Evolutionary conservation across 2,113 vertebrate species (phyloP).

Genomic region (Ceyx margarethae): DNA sequence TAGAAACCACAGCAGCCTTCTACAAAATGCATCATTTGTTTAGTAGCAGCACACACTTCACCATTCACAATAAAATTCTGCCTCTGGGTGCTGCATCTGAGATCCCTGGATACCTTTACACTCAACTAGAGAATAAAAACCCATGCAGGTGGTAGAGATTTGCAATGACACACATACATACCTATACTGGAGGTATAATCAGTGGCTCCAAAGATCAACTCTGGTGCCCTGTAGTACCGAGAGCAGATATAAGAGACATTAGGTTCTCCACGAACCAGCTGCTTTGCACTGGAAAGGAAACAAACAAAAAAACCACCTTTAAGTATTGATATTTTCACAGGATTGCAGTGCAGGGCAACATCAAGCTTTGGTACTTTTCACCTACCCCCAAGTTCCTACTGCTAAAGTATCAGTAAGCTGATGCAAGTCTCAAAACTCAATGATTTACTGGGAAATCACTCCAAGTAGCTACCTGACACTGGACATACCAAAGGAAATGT

Average conservation of each 20-base stretch:
- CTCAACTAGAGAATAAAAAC: neutral
- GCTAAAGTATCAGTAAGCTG: neutral
- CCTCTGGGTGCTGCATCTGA: neutral
- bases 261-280: conserved; percentile 97
- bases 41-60: neutral
- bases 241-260: conserved; percentile 99
- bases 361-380: neutral
- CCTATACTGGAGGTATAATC: conserved; percentile 99
- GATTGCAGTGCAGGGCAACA: neutral
- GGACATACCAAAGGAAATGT: neutral
- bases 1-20: neutral
- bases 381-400: neutral
- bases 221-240: conserved; percentile 98
- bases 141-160: neutral
- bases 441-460: neutral
- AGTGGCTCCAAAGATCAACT: conserved; percentile 99
- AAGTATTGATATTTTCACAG: neutral
- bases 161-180: conserved; percentile 48
- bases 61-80: neutral
- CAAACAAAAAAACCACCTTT: neutral
- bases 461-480: neutral
- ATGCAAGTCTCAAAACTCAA: neutral
- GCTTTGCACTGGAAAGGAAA: conserved; percentile 87
- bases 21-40: neutral
- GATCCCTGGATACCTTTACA: neutral